Evolutionary conservation across 2,888 invertebrate genomes (phyloP).

Genomic region (Mactromeris polynyma): DNA sequence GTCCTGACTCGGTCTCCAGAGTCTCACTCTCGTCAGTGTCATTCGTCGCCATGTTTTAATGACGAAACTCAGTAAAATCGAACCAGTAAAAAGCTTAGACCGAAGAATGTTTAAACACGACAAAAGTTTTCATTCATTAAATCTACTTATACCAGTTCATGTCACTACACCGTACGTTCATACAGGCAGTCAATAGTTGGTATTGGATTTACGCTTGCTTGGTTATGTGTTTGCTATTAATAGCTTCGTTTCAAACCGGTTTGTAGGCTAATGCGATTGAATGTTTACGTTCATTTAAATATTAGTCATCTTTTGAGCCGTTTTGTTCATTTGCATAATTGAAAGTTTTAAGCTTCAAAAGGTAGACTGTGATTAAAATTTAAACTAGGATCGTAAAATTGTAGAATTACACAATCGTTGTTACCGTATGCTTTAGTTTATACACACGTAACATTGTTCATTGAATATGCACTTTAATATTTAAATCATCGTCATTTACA

Average conservation of each 20-base stretch:
- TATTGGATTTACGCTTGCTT: slow-evolving; percentile 10
- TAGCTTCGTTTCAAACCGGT: slow-evolving; percentile 5
- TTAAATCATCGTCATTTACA: too few species aligned
- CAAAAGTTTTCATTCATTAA: not conserved
- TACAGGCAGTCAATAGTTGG: not conserved
- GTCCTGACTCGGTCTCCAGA: not conserved
- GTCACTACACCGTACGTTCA: not conserved
- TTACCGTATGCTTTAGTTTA: too few species aligned
- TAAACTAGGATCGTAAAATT: too few species aligned
- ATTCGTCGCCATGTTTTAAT: slow-evolving; percentile 2
- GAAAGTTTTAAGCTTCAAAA: too few species aligned
- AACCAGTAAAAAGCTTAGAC: not conserved
- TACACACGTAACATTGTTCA: too few species aligned
- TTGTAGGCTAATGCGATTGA: not conserved
- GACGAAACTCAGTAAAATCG: not conserved
- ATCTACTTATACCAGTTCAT: not conserved
- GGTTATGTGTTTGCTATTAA: not conserved
- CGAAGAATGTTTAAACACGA: not conserved
- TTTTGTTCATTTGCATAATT: not conserved
- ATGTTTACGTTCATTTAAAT: not conserved
- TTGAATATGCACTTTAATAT: too few species aligned
- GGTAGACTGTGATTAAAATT: too few species aligned
- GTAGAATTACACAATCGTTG: too few species aligned
- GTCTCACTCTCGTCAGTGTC: not conserved
- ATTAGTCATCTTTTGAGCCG: not conserved